Evolutionary conservation across 2,797 vertebrate genomes (phyloP), one percentile per base, ranked within the genome.

Genomic region (Ceryle rudis): DNA sequence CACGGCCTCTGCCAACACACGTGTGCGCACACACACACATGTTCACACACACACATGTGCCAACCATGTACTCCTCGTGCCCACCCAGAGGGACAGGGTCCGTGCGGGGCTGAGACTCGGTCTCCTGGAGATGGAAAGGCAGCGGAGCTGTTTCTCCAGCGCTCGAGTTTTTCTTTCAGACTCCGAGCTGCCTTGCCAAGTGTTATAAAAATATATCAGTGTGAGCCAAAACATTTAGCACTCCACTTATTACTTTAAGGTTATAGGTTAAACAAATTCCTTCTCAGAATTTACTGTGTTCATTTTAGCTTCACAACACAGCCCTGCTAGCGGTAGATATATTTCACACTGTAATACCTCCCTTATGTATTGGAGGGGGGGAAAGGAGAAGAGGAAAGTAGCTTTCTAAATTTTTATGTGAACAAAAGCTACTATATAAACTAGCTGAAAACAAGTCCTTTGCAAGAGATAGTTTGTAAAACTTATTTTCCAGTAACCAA

Each of bases 251-350:
- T 94, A 94, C 96, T 92, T 96, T 51, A 86, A 94, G 97, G 97
- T 97, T 96, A 97, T 70, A 97, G 97, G 97, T 96, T 97, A 98
- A 98, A 96, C 96, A 97, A 97, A 97, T 95, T 95, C 96, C 95
- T 91, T 84, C 86, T 91, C 94, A 95, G 96, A 96, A 97, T 97
- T 97, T 97, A 97, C 95, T 96, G 97, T 89, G 62, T 94, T 97
- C 88, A 86, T 96, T 96, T 97, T 19, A 93, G 92, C 96, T 96
- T 96, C 95, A 91, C 96, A 97, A 95, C 95, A 54, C 89, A 78
- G 94, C 87, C 95, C 89, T 93, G 94, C 95, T 74, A 78, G 88
- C 17, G 70, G 95, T 88, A 94, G 96, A 94, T 74, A 69, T 86
- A 93, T 97, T 97, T 97, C 96, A 92, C 49, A 92, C 94, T 96